These are phyloP conservation scores for Enteromius thamalakanensis DNA, from an alignment of 2,797 vertebrate species.

Conservation along the genomic window DNA sequence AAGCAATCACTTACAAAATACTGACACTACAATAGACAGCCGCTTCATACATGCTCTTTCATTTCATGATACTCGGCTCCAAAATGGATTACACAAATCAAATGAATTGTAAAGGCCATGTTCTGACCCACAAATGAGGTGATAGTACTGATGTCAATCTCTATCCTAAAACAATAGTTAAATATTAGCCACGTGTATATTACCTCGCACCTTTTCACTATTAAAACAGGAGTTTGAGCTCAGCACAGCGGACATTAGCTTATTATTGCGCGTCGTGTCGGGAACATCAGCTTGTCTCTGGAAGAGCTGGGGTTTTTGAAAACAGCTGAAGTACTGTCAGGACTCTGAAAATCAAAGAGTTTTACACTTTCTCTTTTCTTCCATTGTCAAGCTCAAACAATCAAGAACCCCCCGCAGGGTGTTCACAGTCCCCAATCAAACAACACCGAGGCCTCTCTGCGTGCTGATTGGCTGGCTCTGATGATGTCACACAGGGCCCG, in stretches of 20 bases:
- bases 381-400: conserved; percentile 21
- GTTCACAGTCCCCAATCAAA: conserved; percentile 4
- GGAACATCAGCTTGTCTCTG: not conserved
- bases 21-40: too few relatives aligned
- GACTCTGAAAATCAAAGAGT: not conserved
- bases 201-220: not conserved
- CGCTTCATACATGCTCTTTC: too few relatives aligned
- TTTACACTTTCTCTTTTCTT: conserved; percentile 11
- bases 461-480: not conserved
- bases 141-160: not conserved
- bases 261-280: too few relatives aligned
- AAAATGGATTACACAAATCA: not conserved
- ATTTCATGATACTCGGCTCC: not conserved
- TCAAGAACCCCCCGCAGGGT: not conserved
- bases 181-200: not conserved
- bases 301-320: not conserved
- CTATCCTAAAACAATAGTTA: not conserved
- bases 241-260: not conserved
- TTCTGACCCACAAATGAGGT: not conserved
- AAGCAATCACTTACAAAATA: too few relatives aligned
- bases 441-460: not conserved
- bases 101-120: not conserved
- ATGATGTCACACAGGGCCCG: conserved; percentile 20
- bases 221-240: not conserved
- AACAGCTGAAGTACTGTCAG: not conserved